Conservation (phyloP, 2,888 invertebrate genomes). For the Erpobdella octoculata region DNA sequence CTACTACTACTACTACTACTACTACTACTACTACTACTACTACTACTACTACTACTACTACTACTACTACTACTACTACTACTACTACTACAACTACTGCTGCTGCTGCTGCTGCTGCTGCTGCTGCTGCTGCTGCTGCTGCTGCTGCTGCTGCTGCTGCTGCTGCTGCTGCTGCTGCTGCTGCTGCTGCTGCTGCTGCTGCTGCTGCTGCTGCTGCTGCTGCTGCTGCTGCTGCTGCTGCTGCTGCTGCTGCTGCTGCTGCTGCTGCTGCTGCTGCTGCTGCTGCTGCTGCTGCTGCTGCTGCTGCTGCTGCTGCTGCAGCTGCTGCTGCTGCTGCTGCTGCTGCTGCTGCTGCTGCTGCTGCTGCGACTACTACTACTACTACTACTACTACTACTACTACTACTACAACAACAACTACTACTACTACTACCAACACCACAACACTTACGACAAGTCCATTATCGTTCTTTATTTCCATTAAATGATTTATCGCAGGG, state of each 20-base stretch:
- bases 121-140: too few species aligned
- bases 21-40: constrained; percentile 17
- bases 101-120: neutral
- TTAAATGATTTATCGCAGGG: too few species aligned
- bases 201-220: neutral
- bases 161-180: too few species aligned
- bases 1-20: constrained; percentile 9
- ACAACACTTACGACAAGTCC: neutral
- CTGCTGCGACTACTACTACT: neutral
- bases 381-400: constrained; percentile 1
- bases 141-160: too few species aligned
- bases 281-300: constrained; percentile 2
- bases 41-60: constrained; percentile 8
- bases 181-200: too few species aligned
- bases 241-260: neutral
- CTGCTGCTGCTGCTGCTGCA: neutral
- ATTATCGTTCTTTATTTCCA: too few species aligned
- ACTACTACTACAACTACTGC: constrained; percentile 3
- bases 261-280: neutral
- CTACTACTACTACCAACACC: constrained; percentile 1
- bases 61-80: constrained; percentile 13
- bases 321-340: constrained; percentile 2
- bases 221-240: neutral
- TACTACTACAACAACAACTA: neutral
- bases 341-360: constrained; percentile 1